Percentiles rank a stretch among this genome's conserved stretches.
Conservation (phyloP, 2,797 vertebrate species). For the Macropus fuliginosus region DNA sequence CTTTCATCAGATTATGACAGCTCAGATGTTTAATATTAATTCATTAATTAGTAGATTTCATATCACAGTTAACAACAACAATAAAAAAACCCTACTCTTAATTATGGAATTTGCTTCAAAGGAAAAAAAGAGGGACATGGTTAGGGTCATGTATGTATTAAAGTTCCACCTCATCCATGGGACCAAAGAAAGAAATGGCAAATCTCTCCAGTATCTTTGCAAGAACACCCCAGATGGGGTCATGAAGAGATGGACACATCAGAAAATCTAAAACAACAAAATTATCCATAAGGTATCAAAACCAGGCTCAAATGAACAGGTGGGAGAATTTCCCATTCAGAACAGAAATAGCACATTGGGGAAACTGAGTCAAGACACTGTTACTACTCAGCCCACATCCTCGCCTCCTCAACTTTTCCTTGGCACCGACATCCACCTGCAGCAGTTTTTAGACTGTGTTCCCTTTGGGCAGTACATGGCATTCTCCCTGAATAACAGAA, state of each 20-base stretch:
- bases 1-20: neutral
- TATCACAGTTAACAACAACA: neutral
- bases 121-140: neutral
- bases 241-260: neutral
- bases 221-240: neutral
- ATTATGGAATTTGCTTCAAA: neutral
- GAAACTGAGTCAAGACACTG: neutral
- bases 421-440: neutral
- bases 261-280: neutral
- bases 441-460: neutral
- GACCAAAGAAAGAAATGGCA: neutral
- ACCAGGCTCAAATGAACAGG: neutral
- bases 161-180: neutral
- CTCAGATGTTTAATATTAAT: neutral
- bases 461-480: neutral
- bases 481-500: neutral
- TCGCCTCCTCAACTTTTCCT: neutral
- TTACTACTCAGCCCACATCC: neutral
- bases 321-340: neutral
- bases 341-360: neutral
- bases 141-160: neutral
- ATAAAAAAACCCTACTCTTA: neutral
- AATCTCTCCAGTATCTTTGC: neutral
- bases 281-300: neutral
- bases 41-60: neutral